phyloP scores from a whole-genome alignment of 2,888 invertebrate species.

The Drosophila phalerata region DNA sequence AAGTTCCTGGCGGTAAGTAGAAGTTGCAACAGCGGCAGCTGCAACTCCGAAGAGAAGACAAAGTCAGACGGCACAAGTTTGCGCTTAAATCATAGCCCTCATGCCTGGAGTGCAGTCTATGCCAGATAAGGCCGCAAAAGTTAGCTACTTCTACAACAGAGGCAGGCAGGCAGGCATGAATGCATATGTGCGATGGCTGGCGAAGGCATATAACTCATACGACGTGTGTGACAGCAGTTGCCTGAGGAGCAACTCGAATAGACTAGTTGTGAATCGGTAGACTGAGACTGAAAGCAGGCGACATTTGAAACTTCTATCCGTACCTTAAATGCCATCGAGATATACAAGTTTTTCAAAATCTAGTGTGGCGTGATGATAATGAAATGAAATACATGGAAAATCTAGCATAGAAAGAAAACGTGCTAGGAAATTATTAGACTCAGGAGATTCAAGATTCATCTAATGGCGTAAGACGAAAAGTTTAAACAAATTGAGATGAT shows the following conservation, averaged over 20 bases:
- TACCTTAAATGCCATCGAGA: slow-evolving; percentile 37
- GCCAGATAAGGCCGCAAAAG: slow-evolving; percentile 64
- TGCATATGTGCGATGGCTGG: slow-evolving; percentile 45
- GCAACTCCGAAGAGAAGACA: slow-evolving; percentile 37
- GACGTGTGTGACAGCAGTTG: slow-evolving; percentile 65
- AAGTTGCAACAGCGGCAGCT: slow-evolving; percentile 36
- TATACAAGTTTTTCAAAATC: slow-evolving; percentile 36
- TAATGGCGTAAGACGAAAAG: too few species aligned
- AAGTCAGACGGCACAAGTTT: slow-evolving; percentile 63
- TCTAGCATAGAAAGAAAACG: slow-evolving; percentile 1
- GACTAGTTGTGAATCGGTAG: slow-evolving; percentile 3
- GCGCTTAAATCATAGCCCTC: slow-evolving; percentile 65
- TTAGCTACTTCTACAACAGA: slow-evolving; percentile 48
- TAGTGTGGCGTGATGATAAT: slow-evolving; percentile 36
- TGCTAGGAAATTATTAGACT: slow-evolving; percentile 20
- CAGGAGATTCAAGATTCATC: neutral
- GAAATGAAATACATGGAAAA: slow-evolving; percentile 44
- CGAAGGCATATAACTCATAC: slow-evolving; percentile 65
- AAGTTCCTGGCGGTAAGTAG: slow-evolving; percentile 59
- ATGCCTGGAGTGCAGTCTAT: slow-evolving; percentile 69
- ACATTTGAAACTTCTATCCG: slow-evolving; percentile 31
- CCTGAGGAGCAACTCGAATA: slow-evolving; percentile 31
- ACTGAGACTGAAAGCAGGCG: slow-evolving; percentile 17
- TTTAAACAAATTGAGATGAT: neutral
- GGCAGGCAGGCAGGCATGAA: slow-evolving; percentile 1